Conservation (phyloP, 2,113 vertebrate genomes). For the Vidua macroura region DNA sequence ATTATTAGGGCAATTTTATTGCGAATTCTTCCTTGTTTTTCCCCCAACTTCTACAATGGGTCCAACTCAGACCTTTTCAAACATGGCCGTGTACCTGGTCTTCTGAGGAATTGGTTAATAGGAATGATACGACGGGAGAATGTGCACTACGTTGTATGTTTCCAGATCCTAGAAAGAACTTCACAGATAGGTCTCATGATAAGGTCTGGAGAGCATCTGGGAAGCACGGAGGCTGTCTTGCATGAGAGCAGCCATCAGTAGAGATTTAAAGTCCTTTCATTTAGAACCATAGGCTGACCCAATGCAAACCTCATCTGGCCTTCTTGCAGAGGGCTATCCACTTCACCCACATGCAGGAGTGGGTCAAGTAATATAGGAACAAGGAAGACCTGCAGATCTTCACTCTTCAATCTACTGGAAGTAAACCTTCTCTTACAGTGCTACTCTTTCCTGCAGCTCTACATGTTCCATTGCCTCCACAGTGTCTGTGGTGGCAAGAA, state of each 20-base stretch:
- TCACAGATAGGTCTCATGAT: neutral
- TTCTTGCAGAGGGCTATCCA: neutral
- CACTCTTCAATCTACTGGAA: neutral
- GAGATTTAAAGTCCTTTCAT: neutral
- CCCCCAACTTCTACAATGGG: neutral
- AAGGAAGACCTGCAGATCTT: neutral
- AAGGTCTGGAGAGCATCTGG: neutral
- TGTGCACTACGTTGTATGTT: too few relatives aligned
- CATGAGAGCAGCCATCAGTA: neutral
- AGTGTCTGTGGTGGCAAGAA: neutral
- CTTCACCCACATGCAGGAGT: neutral
- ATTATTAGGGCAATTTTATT: neutral
- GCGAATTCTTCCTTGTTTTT: neutral
- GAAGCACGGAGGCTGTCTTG: neutral
- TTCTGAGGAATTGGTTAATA: neutral
- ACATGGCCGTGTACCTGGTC: fast-evolving
- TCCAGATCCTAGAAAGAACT: neutral
- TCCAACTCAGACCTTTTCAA: neutral
- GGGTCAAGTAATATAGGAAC: neutral
- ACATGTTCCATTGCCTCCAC: neutral
- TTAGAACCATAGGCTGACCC: neutral
- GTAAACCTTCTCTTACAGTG: neutral
- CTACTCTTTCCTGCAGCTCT: neutral
- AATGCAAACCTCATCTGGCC: neutral
- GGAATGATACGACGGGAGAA: neutral